Evolutionary conservation across 2,888 invertebrate species (phyloP).

Genomic region (Perizoma affinitatum): DNA sequence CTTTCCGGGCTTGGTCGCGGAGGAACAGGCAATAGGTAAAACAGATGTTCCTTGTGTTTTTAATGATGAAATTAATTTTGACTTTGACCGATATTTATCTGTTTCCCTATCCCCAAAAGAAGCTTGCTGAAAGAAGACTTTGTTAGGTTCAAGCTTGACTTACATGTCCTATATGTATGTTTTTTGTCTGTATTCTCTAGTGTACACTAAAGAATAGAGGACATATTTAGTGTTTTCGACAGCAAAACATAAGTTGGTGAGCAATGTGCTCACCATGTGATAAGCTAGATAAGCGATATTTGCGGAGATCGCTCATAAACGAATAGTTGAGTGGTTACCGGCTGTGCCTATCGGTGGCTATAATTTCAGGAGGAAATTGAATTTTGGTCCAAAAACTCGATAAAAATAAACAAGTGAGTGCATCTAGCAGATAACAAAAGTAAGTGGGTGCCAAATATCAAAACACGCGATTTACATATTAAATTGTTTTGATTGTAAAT

Average conservation of each 20-base stretch:
- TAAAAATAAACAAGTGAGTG: conserved; percentile 11
- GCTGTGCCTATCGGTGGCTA: conserved; percentile 29
- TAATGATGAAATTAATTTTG: too few relatives aligned
- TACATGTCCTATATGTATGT: too few relatives aligned
- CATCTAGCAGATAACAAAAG: conserved; percentile 9
- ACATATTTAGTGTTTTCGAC: not conserved
- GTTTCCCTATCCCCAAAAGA: too few relatives aligned
- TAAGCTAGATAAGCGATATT: conserved; percentile 50
- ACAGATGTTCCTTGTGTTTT: too few relatives aligned
- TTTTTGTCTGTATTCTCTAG: too few relatives aligned
- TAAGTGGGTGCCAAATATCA: conserved; percentile 1
- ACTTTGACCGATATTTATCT: too few relatives aligned
- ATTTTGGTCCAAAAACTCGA: conserved; percentile 11
- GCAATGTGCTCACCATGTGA: conserved; percentile 34
- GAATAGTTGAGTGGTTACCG: conserved; percentile 46
- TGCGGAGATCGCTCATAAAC: conserved; percentile 48
- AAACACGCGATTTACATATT: not conserved
- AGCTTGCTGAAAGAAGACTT: too few relatives aligned
- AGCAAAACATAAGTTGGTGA: conserved; percentile 28
- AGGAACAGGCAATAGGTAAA: too few relatives aligned
- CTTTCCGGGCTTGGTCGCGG: too few relatives aligned
- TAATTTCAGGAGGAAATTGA: conserved; percentile 12
- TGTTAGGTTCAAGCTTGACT: too few relatives aligned
- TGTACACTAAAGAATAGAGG: too few relatives aligned
- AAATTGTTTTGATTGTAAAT: too few relatives aligned